Conservation (phyloP, 2,113 vertebrate species). For the Amia ocellicauda region DNA sequence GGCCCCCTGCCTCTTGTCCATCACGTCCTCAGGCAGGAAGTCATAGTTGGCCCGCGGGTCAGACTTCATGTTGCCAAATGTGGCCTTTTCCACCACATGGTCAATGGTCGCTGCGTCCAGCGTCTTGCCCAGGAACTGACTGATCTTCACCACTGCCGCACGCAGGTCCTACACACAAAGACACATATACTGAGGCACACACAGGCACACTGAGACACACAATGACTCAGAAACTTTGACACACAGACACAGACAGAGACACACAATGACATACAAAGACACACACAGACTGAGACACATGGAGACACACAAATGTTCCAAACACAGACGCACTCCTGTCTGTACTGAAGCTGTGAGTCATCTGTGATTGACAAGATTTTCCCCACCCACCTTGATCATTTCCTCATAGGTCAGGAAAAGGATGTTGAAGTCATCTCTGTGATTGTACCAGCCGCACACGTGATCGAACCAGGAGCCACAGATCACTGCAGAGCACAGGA, state of each 20-base stretch:
- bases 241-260: too few relatives aligned
- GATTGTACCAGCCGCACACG: constrained; percentile 43
- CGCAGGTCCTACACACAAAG: constrained; percentile 51
- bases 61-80: constrained; percentile 36
- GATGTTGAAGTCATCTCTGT: constrained; percentile 56
- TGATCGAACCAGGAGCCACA: constrained; percentile 49
- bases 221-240: too few relatives aligned
- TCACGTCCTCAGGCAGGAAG: fast-evolving
- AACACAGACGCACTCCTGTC: too few relatives aligned
- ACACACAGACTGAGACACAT: too few relatives aligned
- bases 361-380: too few relatives aligned
- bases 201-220: too few relatives aligned
- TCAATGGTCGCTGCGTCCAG: constrained; percentile 35
- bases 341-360: too few relatives aligned
- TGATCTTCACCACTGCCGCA: constrained; percentile 42
- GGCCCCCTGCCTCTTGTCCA: not conserved
- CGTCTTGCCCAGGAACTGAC: constrained; percentile 35
- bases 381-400: constrained; percentile 53
- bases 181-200: too few relatives aligned
- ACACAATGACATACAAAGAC: too few relatives aligned
- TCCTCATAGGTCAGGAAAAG: constrained; percentile 59
- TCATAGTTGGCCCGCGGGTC: constrained; percentile 40
- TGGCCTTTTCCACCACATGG: constrained; percentile 36
- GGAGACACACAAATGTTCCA: too few relatives aligned
- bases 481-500: constrained; percentile 33